Base-by-base conservation (phyloP, 2,113 vertebrate genomes). In the Phrynosoma platyrhinos region DNA sequence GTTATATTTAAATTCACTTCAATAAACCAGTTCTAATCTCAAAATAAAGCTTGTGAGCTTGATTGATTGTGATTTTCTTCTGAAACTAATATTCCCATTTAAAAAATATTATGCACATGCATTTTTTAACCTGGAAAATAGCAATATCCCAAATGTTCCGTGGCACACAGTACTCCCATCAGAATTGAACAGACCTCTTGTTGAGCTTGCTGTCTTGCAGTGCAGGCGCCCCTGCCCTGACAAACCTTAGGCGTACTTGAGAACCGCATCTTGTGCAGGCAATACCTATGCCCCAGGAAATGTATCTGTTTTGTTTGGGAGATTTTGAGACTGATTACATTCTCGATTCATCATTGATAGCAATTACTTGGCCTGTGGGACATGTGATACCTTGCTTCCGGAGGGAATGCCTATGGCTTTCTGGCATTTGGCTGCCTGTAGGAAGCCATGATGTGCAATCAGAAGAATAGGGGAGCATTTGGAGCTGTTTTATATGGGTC, bases 121-220 rank as follows among this genome's bases (percentile, higher is more conserved):
- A 7, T 27, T 1, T 90, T 91, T 83, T 88, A 92, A 93, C 91
- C 93, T 93, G 90, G 92, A 80, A 94, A 92, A 93, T 84, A 93
- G 90, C 40, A 93, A 86, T 89, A 92, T 93, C 93, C 94, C 62
- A 91, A 69, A 16, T 7, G 88, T 92, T 91, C 86, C 79, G 16
- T 5, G 77, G 2, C 13, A 7, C 76, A 92, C 71, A 79, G 68
- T 74, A 85, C 78, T 87, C 90, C 92, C 42, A 21, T 68, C 30
- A 25, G 58, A 84, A 74, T 74, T 74, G 47, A 6, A 32, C 42
- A 58, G 13, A 14, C 2, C 66, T 25, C 36, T 69, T 93, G 90
- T 94, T 82, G 87, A 86, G 83, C 16, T 72, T 87, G 88, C 89
- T 81, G 25, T 87, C 40, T 47, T 40, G 9, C 20, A n/a, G 52